Percentiles rank a stretch among this genome's conserved stretches.
phyloP scores from a whole-genome alignment of 2,113 vertebrate genomes.

The Paraplagusia blochii region DNA sequence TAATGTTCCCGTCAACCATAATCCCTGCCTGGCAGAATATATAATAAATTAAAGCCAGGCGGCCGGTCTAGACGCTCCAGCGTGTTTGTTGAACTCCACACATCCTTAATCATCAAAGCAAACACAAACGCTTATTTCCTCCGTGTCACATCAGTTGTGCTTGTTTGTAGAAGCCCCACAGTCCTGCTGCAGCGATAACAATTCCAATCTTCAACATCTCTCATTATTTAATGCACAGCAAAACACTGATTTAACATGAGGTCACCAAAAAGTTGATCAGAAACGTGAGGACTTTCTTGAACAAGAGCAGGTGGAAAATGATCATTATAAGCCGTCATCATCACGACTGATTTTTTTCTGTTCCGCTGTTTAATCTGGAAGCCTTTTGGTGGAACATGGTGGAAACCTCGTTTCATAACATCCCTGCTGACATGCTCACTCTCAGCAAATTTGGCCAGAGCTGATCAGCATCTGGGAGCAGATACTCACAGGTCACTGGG shows the following conservation, averaged over 20 bases:
- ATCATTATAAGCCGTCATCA: too few relatives aligned
- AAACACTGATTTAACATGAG: too few relatives aligned
- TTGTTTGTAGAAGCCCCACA: too few relatives aligned
- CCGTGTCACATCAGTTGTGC: slow-evolving; percentile 3
- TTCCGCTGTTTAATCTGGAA: slow-evolving; percentile 39
- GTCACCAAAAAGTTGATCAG: too few relatives aligned
- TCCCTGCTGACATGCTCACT: slow-evolving; percentile 11
- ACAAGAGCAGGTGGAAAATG: too few relatives aligned
- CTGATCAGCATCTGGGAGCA: slow-evolving; percentile 31
- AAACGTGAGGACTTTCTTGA: too few relatives aligned
- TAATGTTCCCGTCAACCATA: slow-evolving; percentile 18
- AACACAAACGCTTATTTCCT: background rate
- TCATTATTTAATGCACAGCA: too few relatives aligned
- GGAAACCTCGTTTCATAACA: slow-evolving; percentile 24
- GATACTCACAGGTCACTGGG: slow-evolving; percentile 26
- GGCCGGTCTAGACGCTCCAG: background rate
- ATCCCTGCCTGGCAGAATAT: slow-evolving; percentile 6
- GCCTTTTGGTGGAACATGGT: slow-evolving; percentile 26
- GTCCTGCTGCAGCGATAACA: too few relatives aligned
- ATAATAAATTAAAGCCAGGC: slow-evolving; percentile 6
- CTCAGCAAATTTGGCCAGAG: slow-evolving; percentile 27
- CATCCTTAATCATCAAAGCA: background rate
- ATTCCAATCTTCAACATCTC: too few relatives aligned
- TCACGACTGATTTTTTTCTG: too few relatives aligned
- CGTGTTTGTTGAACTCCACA: background rate